Conservation (phyloP, 2,797 vertebrate species). For the Dromococcyx pavoninus region DNA sequence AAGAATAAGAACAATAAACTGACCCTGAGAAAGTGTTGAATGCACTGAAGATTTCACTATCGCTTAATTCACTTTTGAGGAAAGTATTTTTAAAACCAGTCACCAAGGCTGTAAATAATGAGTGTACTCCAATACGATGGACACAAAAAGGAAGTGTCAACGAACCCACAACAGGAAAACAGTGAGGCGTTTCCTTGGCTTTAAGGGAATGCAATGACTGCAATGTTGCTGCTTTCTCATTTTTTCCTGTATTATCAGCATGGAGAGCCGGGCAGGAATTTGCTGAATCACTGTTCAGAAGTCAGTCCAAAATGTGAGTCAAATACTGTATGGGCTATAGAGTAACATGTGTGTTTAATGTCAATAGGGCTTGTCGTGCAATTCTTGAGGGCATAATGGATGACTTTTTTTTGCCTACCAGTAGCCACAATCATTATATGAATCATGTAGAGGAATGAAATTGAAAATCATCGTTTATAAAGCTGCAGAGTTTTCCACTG, state of each 20-base stretch:
- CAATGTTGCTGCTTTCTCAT: conserved; percentile 29
- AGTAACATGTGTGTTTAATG: background rate
- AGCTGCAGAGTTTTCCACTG: conserved; percentile 24
- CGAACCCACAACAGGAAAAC: background rate
- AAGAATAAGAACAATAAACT: background rate
- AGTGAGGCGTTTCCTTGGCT: conserved; percentile 14
- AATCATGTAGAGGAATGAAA: conserved; percentile 8
- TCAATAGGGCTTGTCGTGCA: background rate
- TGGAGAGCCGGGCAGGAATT: conserved; percentile 22
- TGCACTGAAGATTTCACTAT: background rate
- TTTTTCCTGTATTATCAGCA: conserved; percentile 17
- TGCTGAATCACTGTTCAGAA: conserved; percentile 40
- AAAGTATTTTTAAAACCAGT: background rate
- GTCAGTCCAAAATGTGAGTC: conserved; percentile 28
- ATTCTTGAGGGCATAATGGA: background rate
- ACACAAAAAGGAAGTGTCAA: background rate
- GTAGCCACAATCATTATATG: conserved; percentile 17
- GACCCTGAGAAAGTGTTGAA: background rate
- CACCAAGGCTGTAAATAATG: background rate
- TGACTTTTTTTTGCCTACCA: background rate
- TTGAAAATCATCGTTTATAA: conserved; percentile 7
- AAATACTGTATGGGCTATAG: background rate
- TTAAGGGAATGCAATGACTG: background rate
- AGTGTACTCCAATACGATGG: background rate
- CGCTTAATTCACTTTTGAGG: background rate